Conservation (phyloP, 2,113 vertebrate genomes). For the Proterorhinus semilunaris region DNA sequence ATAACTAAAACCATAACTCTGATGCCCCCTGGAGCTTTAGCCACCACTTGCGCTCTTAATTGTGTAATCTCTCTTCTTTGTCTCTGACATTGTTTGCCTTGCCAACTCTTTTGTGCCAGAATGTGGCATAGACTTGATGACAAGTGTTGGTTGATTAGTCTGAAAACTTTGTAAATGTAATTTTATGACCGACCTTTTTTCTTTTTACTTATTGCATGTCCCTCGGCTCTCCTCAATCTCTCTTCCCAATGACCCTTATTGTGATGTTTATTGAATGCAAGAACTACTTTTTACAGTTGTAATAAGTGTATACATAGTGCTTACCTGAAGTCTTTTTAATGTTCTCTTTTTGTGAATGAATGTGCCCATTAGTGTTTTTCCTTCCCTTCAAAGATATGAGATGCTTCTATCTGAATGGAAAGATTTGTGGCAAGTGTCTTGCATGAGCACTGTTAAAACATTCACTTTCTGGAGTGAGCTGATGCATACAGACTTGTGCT, state of each 20-base stretch:
- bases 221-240: conserved; percentile 24
- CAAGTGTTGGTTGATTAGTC: conserved; percentile 72
- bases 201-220: conserved; percentile 77
- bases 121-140: conserved; percentile 71
- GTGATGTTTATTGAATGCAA: conserved; percentile 80
- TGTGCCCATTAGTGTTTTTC: conserved; percentile 58
- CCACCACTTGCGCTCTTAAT: conserved; percentile 77
- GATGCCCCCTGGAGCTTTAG: conserved; percentile 63
- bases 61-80: conserved; percentile 38
- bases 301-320: conserved; percentile 77
- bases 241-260: conserved; percentile 56
- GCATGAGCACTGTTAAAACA: conserved; percentile 74
- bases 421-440: conserved; percentile 68
- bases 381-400: conserved; percentile 53
- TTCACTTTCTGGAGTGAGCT: conserved; percentile 58
- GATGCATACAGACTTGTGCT: conserved; percentile 48
- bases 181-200: conserved; percentile 53
- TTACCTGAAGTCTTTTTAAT: conserved; percentile 69
- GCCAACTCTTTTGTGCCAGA: conserved; percentile 76
- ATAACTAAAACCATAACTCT: conserved; percentile 86
- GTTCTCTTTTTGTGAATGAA: conserved; percentile 58
- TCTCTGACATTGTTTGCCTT: conserved; percentile 75
- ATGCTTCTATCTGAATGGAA: conserved; percentile 53
- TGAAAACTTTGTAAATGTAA: conserved; percentile 78
- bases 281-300: conserved; percentile 83